Conservation (phyloP, 2,113 vertebrate species). For the Eidolon helvum region DNA sequence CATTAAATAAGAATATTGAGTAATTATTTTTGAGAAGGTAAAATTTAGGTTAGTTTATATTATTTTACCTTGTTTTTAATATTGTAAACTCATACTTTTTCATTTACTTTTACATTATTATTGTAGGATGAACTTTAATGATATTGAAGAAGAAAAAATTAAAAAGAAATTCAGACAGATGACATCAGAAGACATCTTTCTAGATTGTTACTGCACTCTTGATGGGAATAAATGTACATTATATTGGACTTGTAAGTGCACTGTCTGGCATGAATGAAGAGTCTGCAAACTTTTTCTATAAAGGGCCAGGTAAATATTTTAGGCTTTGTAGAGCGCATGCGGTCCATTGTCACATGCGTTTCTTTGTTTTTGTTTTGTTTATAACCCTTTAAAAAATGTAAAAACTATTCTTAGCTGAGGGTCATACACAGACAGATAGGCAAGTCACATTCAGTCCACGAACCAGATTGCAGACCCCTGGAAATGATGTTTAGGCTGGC, state of each 20-base stretch:
- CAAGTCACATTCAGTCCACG: neutral
- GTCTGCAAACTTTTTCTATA: conserved; percentile 28
- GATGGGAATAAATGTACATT: conserved; percentile 37
- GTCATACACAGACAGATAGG: neutral
- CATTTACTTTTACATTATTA: conserved; percentile 44
- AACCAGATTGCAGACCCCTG: neutral
- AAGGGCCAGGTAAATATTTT: conserved; percentile 26
- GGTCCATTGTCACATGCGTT: neutral
- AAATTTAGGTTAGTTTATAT: neutral
- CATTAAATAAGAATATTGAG: neutral
- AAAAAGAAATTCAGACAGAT: conserved; percentile 65
- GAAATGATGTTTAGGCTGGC: neutral
- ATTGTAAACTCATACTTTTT: conserved; percentile 50
- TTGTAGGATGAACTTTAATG: conserved; percentile 85
- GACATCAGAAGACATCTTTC: conserved; percentile 67
- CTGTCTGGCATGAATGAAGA: neutral
- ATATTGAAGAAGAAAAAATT: conserved; percentile 44
- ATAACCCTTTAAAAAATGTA: neutral
- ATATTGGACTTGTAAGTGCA: conserved; percentile 50
- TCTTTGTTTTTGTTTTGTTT: neutral
- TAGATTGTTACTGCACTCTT: conserved; percentile 47
- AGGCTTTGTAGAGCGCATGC: neutral
- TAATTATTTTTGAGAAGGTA: conserved; percentile 19
- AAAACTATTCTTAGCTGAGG: conserved; percentile 41
- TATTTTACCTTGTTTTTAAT: neutral